Percentiles rank a stretch among this genome's conserved stretches.
phyloP scores from a whole-genome alignment of 2,888 invertebrate genomes.

The Andrena haemorrhoa region DNA sequence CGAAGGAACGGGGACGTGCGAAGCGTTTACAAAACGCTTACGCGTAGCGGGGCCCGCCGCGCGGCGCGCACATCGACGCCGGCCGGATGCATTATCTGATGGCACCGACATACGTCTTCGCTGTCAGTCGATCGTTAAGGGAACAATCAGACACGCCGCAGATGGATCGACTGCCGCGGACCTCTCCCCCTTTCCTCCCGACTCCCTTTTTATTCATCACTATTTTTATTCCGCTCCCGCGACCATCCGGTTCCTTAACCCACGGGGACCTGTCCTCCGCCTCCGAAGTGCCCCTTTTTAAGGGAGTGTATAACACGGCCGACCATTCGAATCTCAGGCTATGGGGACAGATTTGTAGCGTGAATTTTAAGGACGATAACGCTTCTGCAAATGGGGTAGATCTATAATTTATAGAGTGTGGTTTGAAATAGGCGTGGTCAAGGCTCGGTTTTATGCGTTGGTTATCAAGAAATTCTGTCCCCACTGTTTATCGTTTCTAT shows the following conservation, averaged over 20 bases:
- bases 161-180: constrained; percentile 59
- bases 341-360: too few species aligned
- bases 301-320: neutral
- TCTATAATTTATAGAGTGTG: too few species aligned
- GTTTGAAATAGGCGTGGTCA: too few species aligned
- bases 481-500: neutral
- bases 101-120: constrained; percentile 72
- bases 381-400: too few species aligned
- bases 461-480: neutral
- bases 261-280: neutral
- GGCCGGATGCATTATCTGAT: constrained; percentile 72
- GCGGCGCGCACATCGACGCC: constrained; percentile 53
- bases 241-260: neutral
- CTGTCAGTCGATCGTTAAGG: constrained; percentile 75
- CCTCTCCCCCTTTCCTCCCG: constrained; percentile 20
- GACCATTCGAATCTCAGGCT: neutral
- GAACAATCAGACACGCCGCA: constrained; percentile 70
- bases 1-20: constrained; percentile 64
- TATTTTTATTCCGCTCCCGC: constrained; percentile 39
- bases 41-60: constrained; percentile 25
- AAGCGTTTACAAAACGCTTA: constrained; percentile 67
- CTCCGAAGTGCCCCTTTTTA: neutral
- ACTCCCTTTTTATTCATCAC: constrained; percentile 39
- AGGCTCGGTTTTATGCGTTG: too few species aligned
- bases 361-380: too few species aligned